Evolutionary conservation across 2,888 invertebrate species (phyloP), one percentile per base, ranked within the genome.

Genomic region (Neoaliturus tenellus): DNA sequence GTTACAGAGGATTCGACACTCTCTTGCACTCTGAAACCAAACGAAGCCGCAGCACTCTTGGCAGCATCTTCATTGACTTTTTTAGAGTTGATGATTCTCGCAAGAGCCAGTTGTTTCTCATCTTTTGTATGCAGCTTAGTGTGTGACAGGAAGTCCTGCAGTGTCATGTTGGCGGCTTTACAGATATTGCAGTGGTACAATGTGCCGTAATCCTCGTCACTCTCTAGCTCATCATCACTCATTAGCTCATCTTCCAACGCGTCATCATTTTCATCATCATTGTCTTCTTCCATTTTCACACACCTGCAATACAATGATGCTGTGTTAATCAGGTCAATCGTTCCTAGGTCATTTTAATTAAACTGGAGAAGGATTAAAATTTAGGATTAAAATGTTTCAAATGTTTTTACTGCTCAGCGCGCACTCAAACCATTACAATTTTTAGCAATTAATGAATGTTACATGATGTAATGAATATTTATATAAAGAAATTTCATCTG

Each of bases 251-350:
- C 78, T 55, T 51, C 31, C 31, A 35, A 25, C 23, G 33, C 55
- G 8, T 23, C 14, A 44, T 28, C 31, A 78, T 6, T 48, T 51
- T 44, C 25, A 23, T 55, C 23, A 20, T 55, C 35, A 23, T 5
- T 33, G 3, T 78, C 55, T 28, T 78, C 78, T 55, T 78, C 78
- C 33, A 48, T 75, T 75, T 20, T 23, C 33, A 39, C 25, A 41
- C 31, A 78, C 78, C 78, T 78, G 78, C 78, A 78, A 78, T 78
- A 78, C 44, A 78, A 78, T 55, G 78, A 75, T 31, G 44, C 78
- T 51, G 6, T 55, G 78, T 78, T 78, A 78, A 78, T 78, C 39
- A 44, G 41, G 25, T 75, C n/a, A 69, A 5, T 23, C 31, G 35
- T 8, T 35, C 23, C n/a, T n/a, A n/a, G n/a, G n/a, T n/a, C n/a